These are phyloP conservation scores for Microcebus jonahi DNA, from an alignment of 2,113 vertebrate species.

Conservation along the genomic window DNA sequence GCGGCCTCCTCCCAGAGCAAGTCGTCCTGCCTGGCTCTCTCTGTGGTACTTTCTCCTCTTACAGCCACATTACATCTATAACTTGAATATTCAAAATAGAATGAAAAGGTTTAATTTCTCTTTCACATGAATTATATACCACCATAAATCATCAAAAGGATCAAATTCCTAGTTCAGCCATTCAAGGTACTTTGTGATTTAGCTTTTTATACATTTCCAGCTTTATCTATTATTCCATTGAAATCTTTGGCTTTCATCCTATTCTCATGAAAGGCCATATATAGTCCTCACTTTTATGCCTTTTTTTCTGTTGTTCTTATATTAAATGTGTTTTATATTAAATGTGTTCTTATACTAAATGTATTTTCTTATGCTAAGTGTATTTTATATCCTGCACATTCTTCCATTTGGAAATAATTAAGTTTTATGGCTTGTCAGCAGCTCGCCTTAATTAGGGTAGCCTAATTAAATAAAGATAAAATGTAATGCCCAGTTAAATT, in stretches of 20 bases:
- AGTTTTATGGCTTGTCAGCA: background rate
- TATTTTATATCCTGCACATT: background rate
- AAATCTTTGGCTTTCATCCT: background rate
- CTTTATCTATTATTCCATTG: background rate
- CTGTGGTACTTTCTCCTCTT: background rate
- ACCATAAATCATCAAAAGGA: background rate
- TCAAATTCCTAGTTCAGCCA: background rate
- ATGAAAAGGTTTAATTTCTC: background rate
- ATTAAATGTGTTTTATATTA: too few species aligned
- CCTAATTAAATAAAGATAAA: background rate
- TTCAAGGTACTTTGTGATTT: background rate
- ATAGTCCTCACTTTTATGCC: background rate
- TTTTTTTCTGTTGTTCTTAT: too few species aligned
- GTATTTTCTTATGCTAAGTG: background rate
- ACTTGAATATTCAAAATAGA: background rate
- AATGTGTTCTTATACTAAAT: background rate
- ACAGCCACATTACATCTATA: too few species aligned
- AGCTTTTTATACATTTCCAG: background rate
- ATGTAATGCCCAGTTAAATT: background rate
- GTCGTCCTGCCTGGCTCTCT: background rate
- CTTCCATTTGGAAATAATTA: conserved; percentile 14
- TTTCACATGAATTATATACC: background rate
- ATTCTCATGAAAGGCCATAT: background rate
- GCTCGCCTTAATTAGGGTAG: background rate
- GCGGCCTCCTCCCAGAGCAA: background rate